Evolutionary conservation across 2,888 invertebrate genomes (phyloP).

Genomic region (Deroplatys truncata): DNA sequence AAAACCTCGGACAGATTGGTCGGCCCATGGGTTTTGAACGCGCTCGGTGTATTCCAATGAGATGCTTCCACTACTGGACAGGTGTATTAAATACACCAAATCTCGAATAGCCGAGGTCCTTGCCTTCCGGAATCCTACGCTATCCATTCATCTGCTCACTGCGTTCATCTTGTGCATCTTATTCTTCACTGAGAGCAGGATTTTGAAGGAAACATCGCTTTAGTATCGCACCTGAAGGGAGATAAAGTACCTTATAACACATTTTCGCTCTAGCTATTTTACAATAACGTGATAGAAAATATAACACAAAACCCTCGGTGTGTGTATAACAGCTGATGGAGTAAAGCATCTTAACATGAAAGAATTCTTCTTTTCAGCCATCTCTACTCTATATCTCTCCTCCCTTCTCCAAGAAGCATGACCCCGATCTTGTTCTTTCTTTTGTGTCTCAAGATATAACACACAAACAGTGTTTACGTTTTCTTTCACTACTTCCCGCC

Average conservation of each 20-base stretch:
- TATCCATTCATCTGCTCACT: too few relatives aligned
- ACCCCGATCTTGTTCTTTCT: background rate
- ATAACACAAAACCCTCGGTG: background rate
- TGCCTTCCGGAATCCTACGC: too few relatives aligned
- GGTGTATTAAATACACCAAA: too few relatives aligned
- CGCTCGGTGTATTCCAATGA: too few relatives aligned
- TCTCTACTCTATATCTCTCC: background rate
- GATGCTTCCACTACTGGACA: too few relatives aligned
- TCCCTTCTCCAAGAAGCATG: background rate
- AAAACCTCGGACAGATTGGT: too few relatives aligned
- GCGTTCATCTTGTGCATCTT: background rate
- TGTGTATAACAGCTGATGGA: background rate
- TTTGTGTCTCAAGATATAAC: background rate
- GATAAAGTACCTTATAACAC: background rate
- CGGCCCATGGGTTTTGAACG: too few relatives aligned
- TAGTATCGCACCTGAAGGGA: background rate
- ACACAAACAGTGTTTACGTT: background rate
- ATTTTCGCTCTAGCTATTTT: background rate
- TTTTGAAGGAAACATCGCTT: background rate
- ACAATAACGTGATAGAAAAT: background rate
- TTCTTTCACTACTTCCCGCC: background rate
- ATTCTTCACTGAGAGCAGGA: background rate
- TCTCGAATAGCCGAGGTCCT: too few relatives aligned
- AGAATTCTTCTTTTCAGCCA: background rate
- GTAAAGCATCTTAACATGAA: background rate